Evolutionary conservation across 2,797 vertebrate genomes (phyloP).

Genomic region (Geotrypetes seraphini): DNA sequence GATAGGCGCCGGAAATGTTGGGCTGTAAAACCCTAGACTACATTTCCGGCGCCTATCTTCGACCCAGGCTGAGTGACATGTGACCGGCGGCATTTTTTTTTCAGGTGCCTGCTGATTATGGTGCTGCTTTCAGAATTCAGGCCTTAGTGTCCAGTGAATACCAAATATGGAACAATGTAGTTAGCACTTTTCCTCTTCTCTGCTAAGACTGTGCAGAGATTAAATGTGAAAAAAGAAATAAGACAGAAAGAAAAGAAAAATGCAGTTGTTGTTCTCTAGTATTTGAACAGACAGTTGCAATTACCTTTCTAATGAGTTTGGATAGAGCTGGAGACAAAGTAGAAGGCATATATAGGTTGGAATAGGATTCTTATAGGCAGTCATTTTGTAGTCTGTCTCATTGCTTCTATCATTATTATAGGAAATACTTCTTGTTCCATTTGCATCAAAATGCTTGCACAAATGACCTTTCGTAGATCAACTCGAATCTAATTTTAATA

Average conservation of each 20-base stretch:
- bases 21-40: too few relatives aligned
- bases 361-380: background rate
- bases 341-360: background rate
- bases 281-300: conserved; percentile 23
- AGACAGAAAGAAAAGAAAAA: background rate
- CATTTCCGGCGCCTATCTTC: too few relatives aligned
- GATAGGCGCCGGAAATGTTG: too few relatives aligned
- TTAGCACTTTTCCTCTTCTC: background rate
- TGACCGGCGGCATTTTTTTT: too few relatives aligned
- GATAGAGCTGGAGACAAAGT: conserved; percentile 6
- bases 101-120: too few relatives aligned
- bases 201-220: background rate
- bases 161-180: too few relatives aligned
- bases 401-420: conserved; percentile 12
- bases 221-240: background rate
- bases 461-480: background rate
- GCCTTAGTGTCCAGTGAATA: too few relatives aligned
- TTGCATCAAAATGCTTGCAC: conserved; percentile 14
- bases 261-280: background rate
- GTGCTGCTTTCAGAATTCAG: too few relatives aligned
- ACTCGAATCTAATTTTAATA: conserved; percentile 4
- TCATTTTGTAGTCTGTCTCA: conserved; percentile 6
- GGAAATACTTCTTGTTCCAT: conserved; percentile 6
- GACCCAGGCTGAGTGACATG: too few relatives aligned
- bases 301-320: conserved; percentile 19